These are phyloP conservation scores for Eupithecia abbreviata DNA, from an alignment of 2,888 invertebrate species.

Conservation along the genomic window DNA sequence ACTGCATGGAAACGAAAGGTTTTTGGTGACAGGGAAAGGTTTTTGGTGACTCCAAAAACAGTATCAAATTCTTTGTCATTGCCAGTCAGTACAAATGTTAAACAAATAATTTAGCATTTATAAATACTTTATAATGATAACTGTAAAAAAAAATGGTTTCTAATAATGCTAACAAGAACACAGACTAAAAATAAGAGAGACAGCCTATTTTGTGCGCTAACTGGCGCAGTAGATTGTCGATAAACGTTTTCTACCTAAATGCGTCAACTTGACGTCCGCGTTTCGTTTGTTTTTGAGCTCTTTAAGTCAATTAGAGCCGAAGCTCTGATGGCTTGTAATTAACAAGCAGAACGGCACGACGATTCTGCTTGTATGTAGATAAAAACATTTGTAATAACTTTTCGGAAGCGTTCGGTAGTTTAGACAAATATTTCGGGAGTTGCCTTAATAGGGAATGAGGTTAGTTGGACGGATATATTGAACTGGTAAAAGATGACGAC, in stretches of 20 bases:
- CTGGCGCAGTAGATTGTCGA: background rate
- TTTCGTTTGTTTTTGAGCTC: conserved; percentile 59
- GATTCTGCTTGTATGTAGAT: background rate
- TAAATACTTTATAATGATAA: too few relatives aligned
- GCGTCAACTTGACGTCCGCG: conserved; percentile 60
- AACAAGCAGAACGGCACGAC: conserved; percentile 27
- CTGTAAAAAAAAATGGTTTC: too few relatives aligned
- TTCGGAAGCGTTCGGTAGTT: background rate
- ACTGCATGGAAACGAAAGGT: too few relatives aligned
- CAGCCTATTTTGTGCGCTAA: background rate
- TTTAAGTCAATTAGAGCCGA: conserved; percentile 68
- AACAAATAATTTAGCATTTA: too few relatives aligned
- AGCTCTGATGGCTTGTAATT: conserved; percentile 41
- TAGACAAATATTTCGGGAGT: background rate
- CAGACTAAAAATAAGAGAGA: too few relatives aligned
- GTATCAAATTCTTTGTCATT: too few relatives aligned
- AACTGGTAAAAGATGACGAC: background rate
- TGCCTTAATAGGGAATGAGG: background rate
- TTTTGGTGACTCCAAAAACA: too few relatives aligned
- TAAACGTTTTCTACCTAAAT: conserved; percentile 16
- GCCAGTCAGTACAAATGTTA: too few relatives aligned
- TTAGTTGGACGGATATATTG: background rate
- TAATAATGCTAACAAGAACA: too few relatives aligned
- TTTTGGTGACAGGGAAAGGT: too few relatives aligned
- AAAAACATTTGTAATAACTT: conserved; percentile 8